Conservation (phyloP, 2,797 vertebrate genomes). For the Valencia hispanica region DNA sequence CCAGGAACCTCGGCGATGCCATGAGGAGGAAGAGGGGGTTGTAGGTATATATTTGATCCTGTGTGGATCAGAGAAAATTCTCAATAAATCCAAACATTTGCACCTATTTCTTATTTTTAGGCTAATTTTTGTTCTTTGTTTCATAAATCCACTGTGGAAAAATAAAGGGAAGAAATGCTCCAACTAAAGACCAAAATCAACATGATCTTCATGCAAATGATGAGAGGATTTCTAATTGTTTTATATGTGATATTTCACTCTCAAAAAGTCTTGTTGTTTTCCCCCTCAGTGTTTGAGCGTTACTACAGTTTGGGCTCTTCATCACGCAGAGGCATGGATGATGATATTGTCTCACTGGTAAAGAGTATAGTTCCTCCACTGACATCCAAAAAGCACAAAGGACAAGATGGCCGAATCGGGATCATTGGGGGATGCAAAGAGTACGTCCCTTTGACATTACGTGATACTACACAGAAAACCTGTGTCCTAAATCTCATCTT, state of each 20-base stretch:
- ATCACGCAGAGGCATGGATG: constrained; percentile 87
- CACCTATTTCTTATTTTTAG: neutral
- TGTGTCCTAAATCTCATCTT: constrained; percentile 1
- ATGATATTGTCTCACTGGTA: constrained; percentile 85
- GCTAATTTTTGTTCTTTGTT: neutral
- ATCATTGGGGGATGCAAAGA: constrained; percentile 95
- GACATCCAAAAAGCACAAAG: constrained; percentile 92
- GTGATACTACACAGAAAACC: neutral
- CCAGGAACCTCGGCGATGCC: too few relatives aligned
- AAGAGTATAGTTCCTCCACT: constrained; percentile 89
- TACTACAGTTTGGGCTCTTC: constrained; percentile 81
- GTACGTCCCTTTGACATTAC: constrained; percentile 79
- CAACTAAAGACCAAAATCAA: neutral
- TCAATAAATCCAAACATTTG: neutral
- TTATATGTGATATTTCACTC: neutral
- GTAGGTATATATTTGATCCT: neutral
- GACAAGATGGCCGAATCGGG: constrained; percentile 94
- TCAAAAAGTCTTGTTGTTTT: constrained; percentile 43
- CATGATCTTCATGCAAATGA: neutral
- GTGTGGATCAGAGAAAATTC: neutral
- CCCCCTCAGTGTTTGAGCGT: constrained; percentile 87
- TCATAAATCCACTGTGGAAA: neutral
- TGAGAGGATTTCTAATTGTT: neutral
- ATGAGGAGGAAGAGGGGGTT: too few relatives aligned
- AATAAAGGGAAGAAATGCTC: neutral